Evolutionary conservation across 2,797 vertebrate genomes (phyloP), one percentile per base, ranked within the genome.

Genomic region (Acipenser ruthenus): DNA sequence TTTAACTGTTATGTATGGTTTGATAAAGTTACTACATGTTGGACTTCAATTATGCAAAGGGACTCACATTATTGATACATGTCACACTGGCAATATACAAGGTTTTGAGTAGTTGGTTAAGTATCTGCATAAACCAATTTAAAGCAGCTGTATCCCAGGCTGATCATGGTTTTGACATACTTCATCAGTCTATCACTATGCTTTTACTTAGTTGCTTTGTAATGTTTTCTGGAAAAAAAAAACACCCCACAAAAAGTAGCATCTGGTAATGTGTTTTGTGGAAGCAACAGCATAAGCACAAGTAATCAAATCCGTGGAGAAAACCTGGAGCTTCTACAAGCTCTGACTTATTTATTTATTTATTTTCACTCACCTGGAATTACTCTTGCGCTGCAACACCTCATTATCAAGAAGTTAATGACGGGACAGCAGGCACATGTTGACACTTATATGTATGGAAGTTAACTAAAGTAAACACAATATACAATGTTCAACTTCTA

Each of bases 391-490:
- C 12, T 8, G 47, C 18, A 63, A n/a, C 60, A 70, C 53, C 65
- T 63, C 69, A 66, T 63, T 11, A 47, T 6, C 18, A 52, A 60
- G 9, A 10, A n/a, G 63, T 67, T 61, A 8, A 55, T 8, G 23
- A 37, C 10, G 37, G 52, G 15, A 55, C 47, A 53, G 47, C 10
- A 50, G 59, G 11, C 12, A 62, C 59, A 48, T 48, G 18, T 13
- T 49, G 52, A 15, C 1, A 12, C 8, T 48, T 66, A 3, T 58
- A 55, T 66, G 53, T 48, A 55, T 49, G 64, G 23, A 67, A 67
- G 59, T 50, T 50, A 70, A 47, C 64, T 56, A 37, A 64, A n/a
- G 10, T 11, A 64, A 63, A 64, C 13, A 64, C 67, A 67, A 49
- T 15, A 59, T 10, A 18, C 15, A 64, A 50, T 48, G n/a, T 23